A percentile compares a stretch with the other conserved stretches of the same genome.
Conservation (phyloP, 2,113 vertebrate species). For the Prionailurus viverrinus region DNA sequence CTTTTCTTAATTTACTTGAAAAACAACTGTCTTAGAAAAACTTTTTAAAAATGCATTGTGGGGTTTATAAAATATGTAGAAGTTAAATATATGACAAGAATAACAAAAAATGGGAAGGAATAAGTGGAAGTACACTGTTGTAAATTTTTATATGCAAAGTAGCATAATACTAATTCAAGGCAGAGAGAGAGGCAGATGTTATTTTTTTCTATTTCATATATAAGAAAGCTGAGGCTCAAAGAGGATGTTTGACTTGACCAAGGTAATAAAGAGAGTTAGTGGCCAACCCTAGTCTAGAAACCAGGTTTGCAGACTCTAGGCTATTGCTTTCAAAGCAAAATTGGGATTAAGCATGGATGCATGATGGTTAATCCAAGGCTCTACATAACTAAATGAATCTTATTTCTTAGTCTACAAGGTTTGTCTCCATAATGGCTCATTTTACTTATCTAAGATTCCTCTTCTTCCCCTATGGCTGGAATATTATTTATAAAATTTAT, state of each 20-base stretch:
- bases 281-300: background rate
- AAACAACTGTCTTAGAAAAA: background rate
- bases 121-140: background rate
- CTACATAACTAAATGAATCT: constrained; percentile 2
- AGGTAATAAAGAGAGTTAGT: background rate
- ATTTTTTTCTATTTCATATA: background rate
- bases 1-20: background rate
- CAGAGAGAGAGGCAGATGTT: background rate
- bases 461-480: background rate
- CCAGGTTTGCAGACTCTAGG: background rate
- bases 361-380: background rate
- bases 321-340: background rate
- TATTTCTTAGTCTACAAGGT: background rate
- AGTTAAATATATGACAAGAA: background rate
- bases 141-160: background rate
- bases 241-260: background rate
- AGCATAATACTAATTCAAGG: background rate
- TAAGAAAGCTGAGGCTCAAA: background rate
- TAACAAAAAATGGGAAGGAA: background rate
- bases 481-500: background rate
- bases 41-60: background rate
- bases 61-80: background rate
- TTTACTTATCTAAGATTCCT: constrained; percentile 7
- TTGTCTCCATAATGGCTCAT: background rate
- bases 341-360: background rate